Conservation (phyloP, 2,797 vertebrate genomes). For the Hapalemur alaotrensis region DNA sequence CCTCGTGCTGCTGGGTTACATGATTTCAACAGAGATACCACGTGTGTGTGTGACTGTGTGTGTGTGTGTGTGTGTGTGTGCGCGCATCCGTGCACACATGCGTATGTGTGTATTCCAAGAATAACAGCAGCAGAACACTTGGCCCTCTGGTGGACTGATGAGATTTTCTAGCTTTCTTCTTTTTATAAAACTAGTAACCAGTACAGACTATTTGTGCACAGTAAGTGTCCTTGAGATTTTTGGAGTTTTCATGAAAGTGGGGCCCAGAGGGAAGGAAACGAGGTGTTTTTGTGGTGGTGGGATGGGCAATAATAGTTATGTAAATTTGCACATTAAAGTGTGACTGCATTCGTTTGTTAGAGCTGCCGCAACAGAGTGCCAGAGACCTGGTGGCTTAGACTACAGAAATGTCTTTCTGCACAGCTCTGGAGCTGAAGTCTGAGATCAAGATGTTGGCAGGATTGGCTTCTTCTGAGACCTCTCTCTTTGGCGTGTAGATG, state of each 20-base stretch:
- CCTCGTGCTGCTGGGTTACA: not conserved
- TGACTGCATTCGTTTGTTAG: not conserved
- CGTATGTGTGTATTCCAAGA: not conserved
- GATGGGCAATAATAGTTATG: not conserved
- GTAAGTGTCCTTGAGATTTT: not conserved
- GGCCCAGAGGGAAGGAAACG: not conserved
- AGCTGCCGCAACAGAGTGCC: not conserved
- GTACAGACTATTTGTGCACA: not conserved
- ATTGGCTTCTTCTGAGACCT: not conserved
- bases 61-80: no score
- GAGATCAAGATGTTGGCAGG: not conserved
- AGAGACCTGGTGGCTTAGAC: not conserved
- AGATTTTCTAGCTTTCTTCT: not conserved
- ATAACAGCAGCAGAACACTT: not conserved
- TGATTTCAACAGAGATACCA: not conserved
- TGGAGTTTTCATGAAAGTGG: not conserved
- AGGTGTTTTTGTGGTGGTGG: not conserved
- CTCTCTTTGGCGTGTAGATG: not conserved
- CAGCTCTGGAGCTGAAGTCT: not conserved
- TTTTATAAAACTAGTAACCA: not conserved
- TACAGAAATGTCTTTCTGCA: not conserved
- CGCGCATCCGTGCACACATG: no score
- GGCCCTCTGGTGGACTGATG: not conserved
- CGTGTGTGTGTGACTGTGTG: no score
- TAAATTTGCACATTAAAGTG: not conserved